Conservation (phyloP, 2,888 invertebrate species). For the Tupiocoris notatus region DNA sequence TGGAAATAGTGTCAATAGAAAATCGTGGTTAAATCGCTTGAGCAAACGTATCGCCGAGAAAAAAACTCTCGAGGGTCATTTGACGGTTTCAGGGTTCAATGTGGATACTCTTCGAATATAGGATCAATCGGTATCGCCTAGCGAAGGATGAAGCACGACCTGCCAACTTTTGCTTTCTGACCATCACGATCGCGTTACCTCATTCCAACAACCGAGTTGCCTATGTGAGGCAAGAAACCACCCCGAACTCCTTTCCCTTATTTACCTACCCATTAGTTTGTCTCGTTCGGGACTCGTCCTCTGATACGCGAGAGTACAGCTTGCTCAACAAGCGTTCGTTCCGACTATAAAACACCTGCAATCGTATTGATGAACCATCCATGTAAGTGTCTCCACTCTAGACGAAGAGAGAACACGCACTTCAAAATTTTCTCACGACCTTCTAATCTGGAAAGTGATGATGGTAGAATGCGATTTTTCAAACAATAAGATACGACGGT, state of each 20-base stretch:
- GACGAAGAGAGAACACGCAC: too few relatives aligned
- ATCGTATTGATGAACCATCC: too few relatives aligned
- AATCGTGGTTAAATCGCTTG: not conserved
- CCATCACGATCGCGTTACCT: slow-evolving; percentile 37
- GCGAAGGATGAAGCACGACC: slow-evolving; percentile 18
- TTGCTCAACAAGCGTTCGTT: not conserved
- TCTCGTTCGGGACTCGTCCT: slow-evolving; percentile 17
- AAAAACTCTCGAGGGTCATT: not conserved
- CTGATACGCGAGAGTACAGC: not conserved
- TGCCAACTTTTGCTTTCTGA: slow-evolving; percentile 32
- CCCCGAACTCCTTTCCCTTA: slow-evolving; percentile 37
- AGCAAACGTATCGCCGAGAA: not conserved
- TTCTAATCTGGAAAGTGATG: too few relatives aligned
- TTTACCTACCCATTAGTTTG: slow-evolving; percentile 36
- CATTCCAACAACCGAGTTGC: slow-evolving; percentile 8
- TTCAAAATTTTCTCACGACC: too few relatives aligned
- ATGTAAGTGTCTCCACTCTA: too few relatives aligned
- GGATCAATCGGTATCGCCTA: not conserved
- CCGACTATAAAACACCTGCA: not conserved
- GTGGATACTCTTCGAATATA: too few relatives aligned
- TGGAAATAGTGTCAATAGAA: not conserved
- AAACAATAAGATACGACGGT: too few relatives aligned
- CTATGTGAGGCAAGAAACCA: not conserved
- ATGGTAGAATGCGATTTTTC: too few relatives aligned
- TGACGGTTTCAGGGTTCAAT: not conserved